Conservation (phyloP, 2,797 vertebrate genomes). For the Sebastes oblongus region DNA sequence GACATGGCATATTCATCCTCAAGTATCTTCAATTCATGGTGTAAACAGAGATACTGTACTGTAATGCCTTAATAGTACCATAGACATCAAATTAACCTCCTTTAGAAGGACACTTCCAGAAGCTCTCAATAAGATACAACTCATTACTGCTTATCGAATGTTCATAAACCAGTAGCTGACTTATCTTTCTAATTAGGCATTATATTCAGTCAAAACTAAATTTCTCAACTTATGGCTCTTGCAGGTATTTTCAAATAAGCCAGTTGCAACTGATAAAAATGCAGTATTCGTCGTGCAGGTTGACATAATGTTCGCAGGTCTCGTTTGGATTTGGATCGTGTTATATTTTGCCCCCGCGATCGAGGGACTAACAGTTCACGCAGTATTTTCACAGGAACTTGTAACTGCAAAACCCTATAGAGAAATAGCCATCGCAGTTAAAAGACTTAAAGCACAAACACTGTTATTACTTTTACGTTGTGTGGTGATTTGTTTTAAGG, state of each 20-base stretch:
- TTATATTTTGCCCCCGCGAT: constrained; percentile 27
- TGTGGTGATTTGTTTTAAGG: constrained; percentile 67
- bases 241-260: constrained; percentile 59
- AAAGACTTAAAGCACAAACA: constrained; percentile 83
- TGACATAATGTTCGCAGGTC: constrained; percentile 32
- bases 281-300: constrained; percentile 59
- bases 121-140: constrained; percentile 30
- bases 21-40: constrained; percentile 54
- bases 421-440: constrained; percentile 80
- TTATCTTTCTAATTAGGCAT: constrained; percentile 38
- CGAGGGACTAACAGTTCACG: constrained; percentile 45
- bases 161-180: constrained; percentile 40
- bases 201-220: constrained; percentile 12
- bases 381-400: constrained; percentile 67
- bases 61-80: constrained; percentile 79
- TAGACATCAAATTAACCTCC: constrained; percentile 56
- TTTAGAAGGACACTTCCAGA: constrained; percentile 43
- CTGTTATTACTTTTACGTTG: constrained; percentile 65
- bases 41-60: constrained; percentile 70
- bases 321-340: constrained; percentile 47
- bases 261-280: constrained; percentile 53
- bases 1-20: constrained; percentile 57
- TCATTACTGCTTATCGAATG: constrained; percentile 49
- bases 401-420: constrained; percentile 70
- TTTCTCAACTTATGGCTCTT: constrained; percentile 24